Evolutionary conservation across 2,888 invertebrate genomes (phyloP), one percentile per base, ranked within the genome.

Genomic region (Sialis lutaria): DNA sequence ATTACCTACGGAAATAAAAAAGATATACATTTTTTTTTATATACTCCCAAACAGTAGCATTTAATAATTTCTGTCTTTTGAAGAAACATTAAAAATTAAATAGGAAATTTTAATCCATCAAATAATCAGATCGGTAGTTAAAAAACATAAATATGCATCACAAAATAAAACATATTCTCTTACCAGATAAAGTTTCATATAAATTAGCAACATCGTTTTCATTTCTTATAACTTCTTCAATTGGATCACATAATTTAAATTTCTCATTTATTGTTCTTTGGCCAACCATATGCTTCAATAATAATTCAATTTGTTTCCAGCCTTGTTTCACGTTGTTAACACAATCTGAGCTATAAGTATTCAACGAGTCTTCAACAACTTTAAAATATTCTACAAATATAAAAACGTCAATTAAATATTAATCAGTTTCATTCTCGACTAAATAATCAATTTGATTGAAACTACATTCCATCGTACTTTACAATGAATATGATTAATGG

Each of bases 211-310:
- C 72, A 57, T 90, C 87, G 39, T 76, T 65, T 3, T 52, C 52
- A 51, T 74, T 73, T 0, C 69, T 61, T n/a, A 75, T 66, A 6
- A 22, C 22, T 22, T 72, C 64, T 53, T 78, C 72, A 44, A 90
- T 71, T 0, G 81, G 77, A 56, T 80, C 75, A 56, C 91, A 91
- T 4, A 89, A 72, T 57, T 83, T 77, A 61, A 91, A 92, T 58
- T 77, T 73, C 50, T 77, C 22, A 55, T 79, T 76, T 10, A 91
- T 61, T 54, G 70, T 68, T 46, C 68, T 63, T 49, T 77, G 76
- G 1, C 82, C 82, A 33, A 73, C 66, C 54, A 64, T 67, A 52
- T 77, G 74, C 43, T 67, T 67, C 42, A 90, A 61, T 55, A 87
- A 65, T 5, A 71, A 63, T 46, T 74, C 73, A 2, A 91, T 68